Evolutionary conservation across 2,888 invertebrate species (phyloP).

Genomic region (Apamea epomidion): DNA sequence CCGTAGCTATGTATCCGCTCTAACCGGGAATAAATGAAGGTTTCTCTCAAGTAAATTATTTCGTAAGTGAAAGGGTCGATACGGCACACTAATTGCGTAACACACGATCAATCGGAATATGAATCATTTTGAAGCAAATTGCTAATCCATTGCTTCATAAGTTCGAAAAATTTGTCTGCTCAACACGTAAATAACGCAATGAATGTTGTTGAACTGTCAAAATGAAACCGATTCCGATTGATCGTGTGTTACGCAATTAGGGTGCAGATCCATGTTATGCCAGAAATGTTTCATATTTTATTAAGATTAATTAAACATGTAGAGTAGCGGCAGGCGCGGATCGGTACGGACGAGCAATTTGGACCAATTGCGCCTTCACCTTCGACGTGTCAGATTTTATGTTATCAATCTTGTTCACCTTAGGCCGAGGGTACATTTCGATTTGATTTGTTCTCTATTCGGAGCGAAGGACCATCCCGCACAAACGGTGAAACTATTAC

Average conservation of each 20-base stretch:
- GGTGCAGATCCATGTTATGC: conserved; percentile 17
- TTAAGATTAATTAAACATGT: conserved; percentile 40
- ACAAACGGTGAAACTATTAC: background rate
- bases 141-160: no score
- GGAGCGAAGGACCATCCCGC: background rate
- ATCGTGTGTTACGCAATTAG: no score
- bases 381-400: conserved; percentile 38
- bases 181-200: no score
- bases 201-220: no score
- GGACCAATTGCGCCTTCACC: conserved; percentile 12
- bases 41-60: conserved; percentile 10
- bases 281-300: conserved; percentile 39
- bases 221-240: no score
- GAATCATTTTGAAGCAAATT: no score
- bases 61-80: conserved; percentile 4
- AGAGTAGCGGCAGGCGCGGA: conserved; percentile 29
- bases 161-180: no score
- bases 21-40: background rate
- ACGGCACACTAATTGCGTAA: no score
- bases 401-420: conserved; percentile 46
- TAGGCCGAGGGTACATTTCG: background rate
- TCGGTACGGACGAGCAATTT: conserved; percentile 30
- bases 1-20: no score
- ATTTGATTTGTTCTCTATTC: background rate
- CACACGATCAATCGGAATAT: no score